phyloP scores from a whole-genome alignment of 2,113 vertebrate genomes.

The Meriones unguiculatus region DNA sequence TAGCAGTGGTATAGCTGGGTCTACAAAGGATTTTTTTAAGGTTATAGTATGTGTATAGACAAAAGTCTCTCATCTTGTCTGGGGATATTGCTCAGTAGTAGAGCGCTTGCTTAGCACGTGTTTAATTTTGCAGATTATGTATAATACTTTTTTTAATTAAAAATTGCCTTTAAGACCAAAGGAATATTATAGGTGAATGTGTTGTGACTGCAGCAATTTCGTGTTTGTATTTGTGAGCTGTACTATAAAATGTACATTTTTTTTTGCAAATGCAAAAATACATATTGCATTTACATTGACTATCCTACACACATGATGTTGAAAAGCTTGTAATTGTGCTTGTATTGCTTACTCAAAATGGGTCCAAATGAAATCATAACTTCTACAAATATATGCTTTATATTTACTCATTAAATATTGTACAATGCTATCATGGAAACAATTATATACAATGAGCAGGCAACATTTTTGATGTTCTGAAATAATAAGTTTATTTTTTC shows the following conservation, averaged over 20 bases:
- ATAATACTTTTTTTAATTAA: neutral
- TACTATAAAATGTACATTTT: neutral
- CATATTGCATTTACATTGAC: neutral
- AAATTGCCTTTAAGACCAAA: neutral
- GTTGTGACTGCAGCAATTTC: neutral
- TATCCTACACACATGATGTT: neutral
- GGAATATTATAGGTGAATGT: neutral
- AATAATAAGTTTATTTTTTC: neutral
- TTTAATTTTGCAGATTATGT: neutral
- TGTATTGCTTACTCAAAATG: neutral
- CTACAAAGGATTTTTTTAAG: too few species aligned
- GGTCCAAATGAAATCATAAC: neutral
- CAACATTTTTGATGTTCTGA: conserved; percentile 15
- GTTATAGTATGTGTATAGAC: neutral
- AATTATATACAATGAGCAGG: neutral
- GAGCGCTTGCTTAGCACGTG: neutral
- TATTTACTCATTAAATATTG: neutral
- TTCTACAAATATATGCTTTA: neutral
- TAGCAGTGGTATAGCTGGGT: too few species aligned
- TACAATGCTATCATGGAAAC: neutral
- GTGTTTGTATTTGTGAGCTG: neutral
- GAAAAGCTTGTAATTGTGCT: neutral
- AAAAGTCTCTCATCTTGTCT: neutral
- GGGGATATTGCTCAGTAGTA: neutral
- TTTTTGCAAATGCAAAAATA: neutral